Conservation (phyloP, 2,113 vertebrate genomes). For the Colius striatus region DNA sequence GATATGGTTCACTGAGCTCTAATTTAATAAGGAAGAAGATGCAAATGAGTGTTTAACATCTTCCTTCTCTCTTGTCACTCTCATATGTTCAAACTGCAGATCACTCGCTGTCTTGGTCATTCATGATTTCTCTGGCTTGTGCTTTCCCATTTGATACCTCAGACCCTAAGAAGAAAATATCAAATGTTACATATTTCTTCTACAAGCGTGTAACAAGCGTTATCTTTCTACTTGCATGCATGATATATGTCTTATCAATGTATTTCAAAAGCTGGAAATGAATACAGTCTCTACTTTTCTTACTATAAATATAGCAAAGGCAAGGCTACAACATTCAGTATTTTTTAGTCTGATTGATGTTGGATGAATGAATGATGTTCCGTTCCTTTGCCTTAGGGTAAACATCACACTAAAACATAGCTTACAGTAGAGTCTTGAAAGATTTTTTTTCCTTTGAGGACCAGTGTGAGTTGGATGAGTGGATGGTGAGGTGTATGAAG, state of each 20-base stretch:
- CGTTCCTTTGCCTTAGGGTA: neutral
- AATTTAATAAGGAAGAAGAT: neutral
- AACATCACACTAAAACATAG: neutral
- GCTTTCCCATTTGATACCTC: neutral
- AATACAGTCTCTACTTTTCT: neutral
- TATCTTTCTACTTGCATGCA: neutral
- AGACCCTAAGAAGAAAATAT: neutral
- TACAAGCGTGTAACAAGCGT: neutral
- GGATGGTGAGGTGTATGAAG: too few species aligned
- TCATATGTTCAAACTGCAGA: neutral
- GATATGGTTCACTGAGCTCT: neutral
- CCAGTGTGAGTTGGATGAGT: too few species aligned
- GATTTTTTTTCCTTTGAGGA: too few species aligned
- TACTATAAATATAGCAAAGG: neutral
- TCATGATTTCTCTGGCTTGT: neutral
- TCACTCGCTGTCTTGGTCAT: neutral
- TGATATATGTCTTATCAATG: neutral
- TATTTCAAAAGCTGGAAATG: neutral
- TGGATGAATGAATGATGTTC: neutral
- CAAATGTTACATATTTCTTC: neutral
- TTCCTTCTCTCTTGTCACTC: neutral
- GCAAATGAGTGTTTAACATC: neutral
- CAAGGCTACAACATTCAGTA: neutral
- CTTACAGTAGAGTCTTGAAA: neutral
- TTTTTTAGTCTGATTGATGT: neutral